These are phyloP conservation scores for Callimorpha dominula DNA, from an alignment of 2,888 invertebrate species.

Conservation along the genomic window DNA sequence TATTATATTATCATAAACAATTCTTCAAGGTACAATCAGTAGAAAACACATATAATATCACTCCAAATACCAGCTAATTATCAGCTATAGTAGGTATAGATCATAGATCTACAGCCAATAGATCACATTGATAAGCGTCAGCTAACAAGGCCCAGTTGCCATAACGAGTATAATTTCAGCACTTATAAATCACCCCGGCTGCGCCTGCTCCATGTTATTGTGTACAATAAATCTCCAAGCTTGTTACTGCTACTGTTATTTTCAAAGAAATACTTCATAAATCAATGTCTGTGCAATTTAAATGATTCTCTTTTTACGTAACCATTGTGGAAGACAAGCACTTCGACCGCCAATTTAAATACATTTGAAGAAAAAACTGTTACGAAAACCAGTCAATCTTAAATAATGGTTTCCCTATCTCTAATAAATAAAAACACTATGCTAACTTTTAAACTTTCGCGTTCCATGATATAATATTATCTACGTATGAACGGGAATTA, in stretches of 20 bases:
- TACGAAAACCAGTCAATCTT: too few species aligned
- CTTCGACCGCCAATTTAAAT: too few species aligned
- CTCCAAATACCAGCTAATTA: neutral
- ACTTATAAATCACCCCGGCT: slow-evolving; percentile 54
- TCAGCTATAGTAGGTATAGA: neutral
- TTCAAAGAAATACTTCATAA: neutral
- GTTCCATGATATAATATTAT: too few species aligned
- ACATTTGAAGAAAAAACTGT: too few species aligned
- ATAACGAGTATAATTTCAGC: slow-evolving; percentile 63
- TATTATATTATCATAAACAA: too few species aligned
- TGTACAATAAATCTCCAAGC: slow-evolving; percentile 11
- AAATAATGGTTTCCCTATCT: too few species aligned
- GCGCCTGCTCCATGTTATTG: slow-evolving; percentile 1
- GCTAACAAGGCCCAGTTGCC: slow-evolving; percentile 57
- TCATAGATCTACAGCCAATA: slow-evolving; percentile 6
- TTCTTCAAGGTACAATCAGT: neutral
- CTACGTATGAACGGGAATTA: too few species aligned
- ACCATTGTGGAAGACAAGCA: neutral
- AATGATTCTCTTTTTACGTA: neutral
- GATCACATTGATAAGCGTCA: slow-evolving; percentile 40
- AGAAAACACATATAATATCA: neutral
- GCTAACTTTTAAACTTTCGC: too few species aligned
- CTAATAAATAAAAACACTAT: too few species aligned
- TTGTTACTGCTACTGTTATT: neutral
- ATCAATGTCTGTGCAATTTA: neutral